Evolutionary conservation across 2,113 vertebrate species (phyloP), one percentile per base, ranked within the genome.

Genomic region (Pongo abelii): DNA sequence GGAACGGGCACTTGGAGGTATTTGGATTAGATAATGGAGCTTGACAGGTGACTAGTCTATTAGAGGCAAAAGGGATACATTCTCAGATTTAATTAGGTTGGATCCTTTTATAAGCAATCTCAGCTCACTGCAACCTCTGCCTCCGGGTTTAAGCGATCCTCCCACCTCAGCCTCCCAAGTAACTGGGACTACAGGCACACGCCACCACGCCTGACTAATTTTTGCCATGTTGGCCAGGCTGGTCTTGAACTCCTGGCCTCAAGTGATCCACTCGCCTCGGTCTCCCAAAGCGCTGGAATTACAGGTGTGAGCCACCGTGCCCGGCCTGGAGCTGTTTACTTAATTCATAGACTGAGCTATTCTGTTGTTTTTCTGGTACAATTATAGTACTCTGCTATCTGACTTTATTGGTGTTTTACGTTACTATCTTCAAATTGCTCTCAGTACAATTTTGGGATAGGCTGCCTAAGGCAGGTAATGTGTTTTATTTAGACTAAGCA

Each of bases 361-460:
- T 93, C 87, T 52, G 0, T 61, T 97, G 69, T 95, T 97, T 69
- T 96, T 97, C 35, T 94, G 78, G 84, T 95, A 72, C 32, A 93
- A 7, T 94, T 96, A 96, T 80, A 96, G 81, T 46, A 81, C 83
- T 90, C 0, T 94, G 67, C 74, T 78, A 25, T 97, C 96, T 95
- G 57, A 59, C 75, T 70, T 83, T 89, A 91, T 96, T 97, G 96
- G 92, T 61, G 50, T 90, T 97, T 84, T 92, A 94, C 83, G 59
- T 96, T 77, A 86, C 32, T 85, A 0, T 95, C 86, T 98, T 95
- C 70, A 97, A 40, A 95, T 90, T 96, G 93, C 6, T 4, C 59
- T 94, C 35, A 94, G 16, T 96, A 95, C 83, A 88, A 96, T n/a
- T 78, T 96, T 87, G 84, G 59, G 90, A 83, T 48, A 79, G 10